Base-by-base conservation (phyloP, 2,113 vertebrate genomes). In the Gasterosteus nipponicus region DNA sequence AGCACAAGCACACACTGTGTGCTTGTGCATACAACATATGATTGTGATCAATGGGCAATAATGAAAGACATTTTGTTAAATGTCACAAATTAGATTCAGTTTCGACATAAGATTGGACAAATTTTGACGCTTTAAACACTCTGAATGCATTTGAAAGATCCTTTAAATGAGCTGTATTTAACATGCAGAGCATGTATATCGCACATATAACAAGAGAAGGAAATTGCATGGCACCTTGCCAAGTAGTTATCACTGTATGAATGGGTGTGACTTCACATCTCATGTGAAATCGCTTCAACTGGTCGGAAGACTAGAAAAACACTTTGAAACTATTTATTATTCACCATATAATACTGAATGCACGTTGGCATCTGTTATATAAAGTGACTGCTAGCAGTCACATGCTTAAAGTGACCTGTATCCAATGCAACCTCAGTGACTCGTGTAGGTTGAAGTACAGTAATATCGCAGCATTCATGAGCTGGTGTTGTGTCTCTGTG, bases 1-100 rank as follows among this genome's bases (percentile, higher is more conserved):
- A 56, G 58, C 57, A 73, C 59, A 31, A 9, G 51, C 51, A 68
- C 65, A 62, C 10, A 3, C 49, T 6, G 6, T 44, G 54, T 26
- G 22, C 22, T 26, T n/a, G n/a, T n/a, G 57, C 67, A 77, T 69
- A 77, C 61, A 62, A 65, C 73, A 65, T 67, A 47, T 59, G 62
- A 73, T 68, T 75, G 56, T 77, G 73, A 85, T 81, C 66, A 72
- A 66, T 42, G 49, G 7, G 42, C 42, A 56, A 65, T 69, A 73
- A 86, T 82, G 74, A 81, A 78, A 78, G 78, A 84, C 76, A 78
- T 84, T 89, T 91, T 54, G 54, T 41, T 80, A 81, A 91, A 91
- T 91, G 86, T 83, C 86, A 91, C 47, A 73, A 80, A 71, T 83
- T 88, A 69, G 49, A 81, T 87, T 74, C 33, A 4, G 49, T 60